These are phyloP conservation scores for Pissodes strobi DNA, from an alignment of 1,140 invertebrate genomes.

Conservation along the genomic window DNA sequence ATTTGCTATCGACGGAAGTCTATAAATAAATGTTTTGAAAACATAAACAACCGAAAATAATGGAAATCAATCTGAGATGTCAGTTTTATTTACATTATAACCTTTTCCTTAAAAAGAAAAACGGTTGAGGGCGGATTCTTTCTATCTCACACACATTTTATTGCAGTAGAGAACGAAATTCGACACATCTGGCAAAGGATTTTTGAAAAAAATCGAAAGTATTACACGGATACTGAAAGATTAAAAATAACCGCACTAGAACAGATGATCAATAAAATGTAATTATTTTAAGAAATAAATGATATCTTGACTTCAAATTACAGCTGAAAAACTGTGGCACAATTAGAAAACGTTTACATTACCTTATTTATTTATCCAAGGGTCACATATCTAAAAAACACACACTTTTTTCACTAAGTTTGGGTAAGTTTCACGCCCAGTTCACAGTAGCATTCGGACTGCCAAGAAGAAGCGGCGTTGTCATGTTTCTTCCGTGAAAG, in stretches of 20 bases:
- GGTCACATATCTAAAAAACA: slow-evolving; percentile 42
- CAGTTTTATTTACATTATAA: slow-evolving; percentile 1
- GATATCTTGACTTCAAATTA: background rate
- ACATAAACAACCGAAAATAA: slow-evolving; percentile 14
- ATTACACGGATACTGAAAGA: background rate
- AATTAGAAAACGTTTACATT: slow-evolving; percentile 14
- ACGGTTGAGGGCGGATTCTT: background rate
- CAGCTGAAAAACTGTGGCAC: background rate
- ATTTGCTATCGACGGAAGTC: background rate
- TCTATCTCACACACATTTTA: background rate
- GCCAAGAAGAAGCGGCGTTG: slow-evolving; percentile 19
- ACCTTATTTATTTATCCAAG: slow-evolving; percentile 31
- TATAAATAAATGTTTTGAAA: slow-evolving; percentile 14
- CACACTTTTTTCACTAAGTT: slow-evolving; percentile 32
- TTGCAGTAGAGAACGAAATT: background rate
- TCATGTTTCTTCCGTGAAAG: background rate
- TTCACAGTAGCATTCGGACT: slow-evolving; percentile 30
- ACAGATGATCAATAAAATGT: slow-evolving; percentile 16
- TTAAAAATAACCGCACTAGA: slow-evolving; percentile 25
- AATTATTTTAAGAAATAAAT: background rate
- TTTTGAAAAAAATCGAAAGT: background rate
- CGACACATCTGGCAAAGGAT: background rate
- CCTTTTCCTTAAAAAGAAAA: slow-evolving; percentile 11
- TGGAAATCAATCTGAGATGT: background rate
- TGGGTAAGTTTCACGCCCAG: slow-evolving; percentile 37